A percentile compares a stretch with the other conserved stretches of the same genome.
phyloP scores from a whole-genome alignment of 1,140 invertebrate genomes.

The Mamestra configurata region DNA sequence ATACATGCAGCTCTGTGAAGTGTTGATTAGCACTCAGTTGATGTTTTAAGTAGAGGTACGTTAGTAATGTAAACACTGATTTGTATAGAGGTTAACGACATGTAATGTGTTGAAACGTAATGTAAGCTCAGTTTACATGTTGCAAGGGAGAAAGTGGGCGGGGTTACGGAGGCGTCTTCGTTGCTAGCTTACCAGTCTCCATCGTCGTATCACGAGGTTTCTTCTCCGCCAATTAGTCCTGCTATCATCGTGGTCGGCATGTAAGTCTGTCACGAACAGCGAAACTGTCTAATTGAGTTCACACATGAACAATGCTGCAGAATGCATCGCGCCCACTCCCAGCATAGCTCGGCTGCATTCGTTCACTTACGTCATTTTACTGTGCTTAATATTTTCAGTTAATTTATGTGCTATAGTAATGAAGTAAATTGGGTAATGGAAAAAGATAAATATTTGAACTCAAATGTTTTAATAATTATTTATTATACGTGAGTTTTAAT shows the following conservation, averaged over 20 bases:
- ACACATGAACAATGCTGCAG: constrained; percentile 72
- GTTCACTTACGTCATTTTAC: constrained; percentile 36
- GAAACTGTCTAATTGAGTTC: constrained; percentile 77
- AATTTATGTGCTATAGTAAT: constrained; percentile 18
- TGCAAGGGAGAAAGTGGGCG: constrained; percentile 61
- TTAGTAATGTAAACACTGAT: constrained; percentile 56
- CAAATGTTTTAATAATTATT: background rate
- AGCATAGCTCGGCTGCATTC: constrained; percentile 30
- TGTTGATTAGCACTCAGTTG: constrained; percentile 54
- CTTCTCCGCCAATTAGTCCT: constrained; percentile 67
- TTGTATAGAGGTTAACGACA: constrained; percentile 59
- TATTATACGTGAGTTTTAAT: background rate
- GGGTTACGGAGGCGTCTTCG: constrained; percentile 22
- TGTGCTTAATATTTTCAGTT: constrained; percentile 34
- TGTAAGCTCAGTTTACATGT: constrained; percentile 55
- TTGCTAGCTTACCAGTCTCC: background rate
- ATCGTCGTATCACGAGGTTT: constrained; percentile 16
- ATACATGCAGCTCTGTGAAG: constrained; percentile 47
- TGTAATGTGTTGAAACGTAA: constrained; percentile 55
- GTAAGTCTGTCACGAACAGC: constrained; percentile 63
- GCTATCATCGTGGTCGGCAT: constrained; percentile 56
- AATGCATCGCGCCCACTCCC: constrained; percentile 59
- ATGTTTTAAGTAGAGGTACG: constrained; percentile 44
- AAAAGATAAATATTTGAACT: constrained; percentile 4
- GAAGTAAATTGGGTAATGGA: background rate